A percentile compares a stretch with the other conserved stretches of the same genome.
Conservation (phyloP, 2,888 invertebrate genomes). For the Sthenelais limicola region DNA sequence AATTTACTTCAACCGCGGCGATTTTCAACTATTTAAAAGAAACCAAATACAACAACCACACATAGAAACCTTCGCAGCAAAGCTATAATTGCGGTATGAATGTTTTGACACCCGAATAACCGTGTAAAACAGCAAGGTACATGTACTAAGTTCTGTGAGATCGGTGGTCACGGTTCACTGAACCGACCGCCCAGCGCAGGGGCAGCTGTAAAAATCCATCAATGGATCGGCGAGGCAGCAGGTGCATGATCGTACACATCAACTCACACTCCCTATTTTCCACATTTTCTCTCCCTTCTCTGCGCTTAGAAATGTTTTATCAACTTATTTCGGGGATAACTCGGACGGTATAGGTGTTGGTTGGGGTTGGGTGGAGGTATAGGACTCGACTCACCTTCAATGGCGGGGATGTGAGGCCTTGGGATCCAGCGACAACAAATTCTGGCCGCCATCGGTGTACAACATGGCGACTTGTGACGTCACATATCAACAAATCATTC, state of each 20-base stretch:
- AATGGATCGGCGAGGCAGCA: background rate
- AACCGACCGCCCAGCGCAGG: background rate
- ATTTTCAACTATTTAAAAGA: too few relatives aligned
- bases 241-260: background rate
- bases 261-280: background rate
- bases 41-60: too few relatives aligned
- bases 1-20: too few relatives aligned
- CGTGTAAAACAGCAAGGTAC: too few relatives aligned
- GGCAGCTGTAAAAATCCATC: background rate
- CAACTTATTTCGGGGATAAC: background rate
- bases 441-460: background rate
- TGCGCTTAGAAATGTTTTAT: background rate
- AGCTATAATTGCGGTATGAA: too few relatives aligned
- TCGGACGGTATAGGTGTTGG: background rate
- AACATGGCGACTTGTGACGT: conserved; percentile 36
- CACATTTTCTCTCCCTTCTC: background rate
- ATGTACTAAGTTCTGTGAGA: too few relatives aligned
- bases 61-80: too few relatives aligned
- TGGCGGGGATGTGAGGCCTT: too few relatives aligned
- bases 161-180: background rate
- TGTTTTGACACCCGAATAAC: too few relatives aligned
- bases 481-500: conserved; percentile 39
- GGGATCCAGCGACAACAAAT: background rate
- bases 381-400: too few relatives aligned
- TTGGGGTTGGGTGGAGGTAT: too few relatives aligned